Conservation (phyloP, 2,113 vertebrate species). For the Mustela nigripes region DNA sequence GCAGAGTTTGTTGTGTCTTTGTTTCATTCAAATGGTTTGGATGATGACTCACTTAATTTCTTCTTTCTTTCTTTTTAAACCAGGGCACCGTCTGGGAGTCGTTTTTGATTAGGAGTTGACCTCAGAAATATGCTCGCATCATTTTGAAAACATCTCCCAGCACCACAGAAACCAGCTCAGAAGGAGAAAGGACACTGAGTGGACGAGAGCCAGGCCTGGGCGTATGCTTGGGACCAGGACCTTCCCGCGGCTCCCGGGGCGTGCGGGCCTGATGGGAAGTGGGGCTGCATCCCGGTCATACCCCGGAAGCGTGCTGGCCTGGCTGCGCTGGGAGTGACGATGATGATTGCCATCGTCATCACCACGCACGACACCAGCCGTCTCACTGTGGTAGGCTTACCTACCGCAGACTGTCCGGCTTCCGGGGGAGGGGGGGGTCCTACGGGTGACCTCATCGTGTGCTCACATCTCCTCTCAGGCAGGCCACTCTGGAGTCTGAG, state of each 20-base stretch:
- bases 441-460: accelerated
- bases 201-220: background rate
- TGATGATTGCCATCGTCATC: accelerated
- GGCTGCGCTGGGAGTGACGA: background rate
- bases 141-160: conserved; percentile 74
- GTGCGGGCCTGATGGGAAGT: background rate
- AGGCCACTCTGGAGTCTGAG: accelerated
- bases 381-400: accelerated
- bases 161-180: conserved; percentile 62
- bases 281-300: background rate
- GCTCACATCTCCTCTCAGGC: background rate
- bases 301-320: accelerated
- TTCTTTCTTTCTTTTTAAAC: conserved; percentile 67
- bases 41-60: conserved; percentile 69
- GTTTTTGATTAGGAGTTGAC: conserved; percentile 75
- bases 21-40: conserved; percentile 83
- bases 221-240: background rate
- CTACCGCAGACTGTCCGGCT: accelerated
- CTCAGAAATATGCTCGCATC: conserved; percentile 81
- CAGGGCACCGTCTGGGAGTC: conserved; percentile 80
- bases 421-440: background rate
- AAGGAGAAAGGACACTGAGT: background rate
- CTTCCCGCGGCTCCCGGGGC: background rate
- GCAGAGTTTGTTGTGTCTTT: conserved; percentile 81
- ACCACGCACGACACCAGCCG: accelerated